Evolutionary conservation across 2,797 vertebrate genomes (phyloP), one percentile per base, ranked within the genome.

Genomic region (Brotula barbata): DNA sequence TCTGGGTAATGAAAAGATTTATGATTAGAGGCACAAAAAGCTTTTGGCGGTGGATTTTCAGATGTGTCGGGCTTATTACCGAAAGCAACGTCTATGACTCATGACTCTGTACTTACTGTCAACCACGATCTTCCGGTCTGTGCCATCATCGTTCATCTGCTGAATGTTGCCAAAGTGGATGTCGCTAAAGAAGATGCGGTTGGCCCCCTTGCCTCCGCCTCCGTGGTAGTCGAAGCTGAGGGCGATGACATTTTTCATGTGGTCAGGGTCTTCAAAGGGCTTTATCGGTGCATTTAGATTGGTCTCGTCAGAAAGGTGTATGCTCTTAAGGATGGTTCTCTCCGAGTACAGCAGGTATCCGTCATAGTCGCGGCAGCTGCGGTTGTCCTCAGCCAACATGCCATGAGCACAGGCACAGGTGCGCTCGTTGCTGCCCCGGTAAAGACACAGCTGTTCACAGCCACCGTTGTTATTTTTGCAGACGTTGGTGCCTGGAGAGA

Each of bases 91-190:
- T 22, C 56, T 33, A 33, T 12, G 21, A 52, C 3, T 23, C 28
- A 57, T 13, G 56, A 17, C 16, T 0, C 9, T 21, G 45, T 46
- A 89, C 97, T 96, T 89, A 98, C 97, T 98, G 82, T 98, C 95
- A 62, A 99, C 97, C 0, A 99, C 92, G 23, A 93, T 98, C 85
- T 88, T 95, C 78, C 94, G 93, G 16, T 93, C 92, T 0, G 93
- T 93, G 69, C 96, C 95, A 0, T 98, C 94, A 0, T 98, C 94
- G 0, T 92, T 96, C 89, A 98, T 97, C 87, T 97, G 95, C 84
- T 99, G 97, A 85, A 99, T 99, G 90, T 99, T 99, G 42, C 97
- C 96, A 0, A 99, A 99, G 89, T 99, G 97, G 84, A 99, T 99
- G 84, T 99, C 97, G 0, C 97, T 99, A 88, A 94, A 98, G 91